These are phyloP conservation scores for Sebastes wilsoni DNA, from an alignment of 2,797 vertebrate genomes.

Conservation along the genomic window DNA sequence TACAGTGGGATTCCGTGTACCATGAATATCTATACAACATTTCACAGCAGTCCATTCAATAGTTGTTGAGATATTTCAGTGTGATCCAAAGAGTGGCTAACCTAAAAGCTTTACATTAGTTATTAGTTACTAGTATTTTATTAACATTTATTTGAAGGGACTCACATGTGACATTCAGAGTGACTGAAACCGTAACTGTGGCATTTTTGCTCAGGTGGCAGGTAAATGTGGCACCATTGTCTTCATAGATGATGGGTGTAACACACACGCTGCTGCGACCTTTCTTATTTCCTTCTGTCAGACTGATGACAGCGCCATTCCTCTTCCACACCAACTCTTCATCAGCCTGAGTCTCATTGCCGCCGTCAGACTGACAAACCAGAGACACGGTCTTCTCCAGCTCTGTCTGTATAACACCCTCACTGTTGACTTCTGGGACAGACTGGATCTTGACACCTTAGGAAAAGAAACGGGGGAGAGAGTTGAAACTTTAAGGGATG, in stretches of 20 bases:
- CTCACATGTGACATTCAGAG: slow-evolving; percentile 91
- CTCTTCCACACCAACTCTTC: slow-evolving; percentile 89
- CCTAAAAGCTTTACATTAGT: neutral
- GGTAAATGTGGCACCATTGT: slow-evolving; percentile 85
- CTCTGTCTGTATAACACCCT: slow-evolving; percentile 51
- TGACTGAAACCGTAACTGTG: slow-evolving; percentile 77
- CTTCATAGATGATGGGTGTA: slow-evolving; percentile 73
- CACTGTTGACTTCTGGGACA: neutral
- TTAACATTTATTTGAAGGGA: slow-evolving; percentile 29
- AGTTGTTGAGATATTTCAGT: neutral
- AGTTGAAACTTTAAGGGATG: neutral
- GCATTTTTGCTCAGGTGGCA: slow-evolving; percentile 82
- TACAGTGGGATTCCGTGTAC: neutral
- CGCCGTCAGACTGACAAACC: slow-evolving; percentile 49
- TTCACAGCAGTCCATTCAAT: neutral
- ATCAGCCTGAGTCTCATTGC: neutral
- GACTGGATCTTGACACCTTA: slow-evolving; percentile 57
- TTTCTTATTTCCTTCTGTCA: slow-evolving; percentile 83
- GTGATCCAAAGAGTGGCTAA: neutral
- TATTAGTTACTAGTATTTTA: neutral
- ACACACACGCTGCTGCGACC: slow-evolving; percentile 87
- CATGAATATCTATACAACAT: neutral
- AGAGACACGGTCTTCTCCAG: slow-evolving; percentile 66
- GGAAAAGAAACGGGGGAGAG: neutral
- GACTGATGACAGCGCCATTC: slow-evolving; percentile 65